phyloP scores from a whole-genome alignment of 2,113 vertebrate species.

The Isurus oxyrinchus region DNA sequence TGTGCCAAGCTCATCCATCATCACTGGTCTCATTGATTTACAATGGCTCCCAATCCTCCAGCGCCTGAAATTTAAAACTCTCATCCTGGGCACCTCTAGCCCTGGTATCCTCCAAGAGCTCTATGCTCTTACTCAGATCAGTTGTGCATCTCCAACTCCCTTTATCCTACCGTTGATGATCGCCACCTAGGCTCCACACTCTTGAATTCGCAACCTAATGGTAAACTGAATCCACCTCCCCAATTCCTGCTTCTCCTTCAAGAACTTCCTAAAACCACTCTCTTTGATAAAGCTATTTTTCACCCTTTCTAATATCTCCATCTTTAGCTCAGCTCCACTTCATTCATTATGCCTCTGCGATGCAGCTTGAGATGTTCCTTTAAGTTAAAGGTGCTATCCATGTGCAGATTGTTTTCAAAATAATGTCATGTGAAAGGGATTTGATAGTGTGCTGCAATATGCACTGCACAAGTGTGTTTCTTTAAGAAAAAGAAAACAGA shows the following conservation, averaged over 20 bases:
- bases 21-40: not conserved
- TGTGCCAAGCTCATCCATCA: not conserved
- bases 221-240: not conserved
- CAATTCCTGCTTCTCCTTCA: not conserved
- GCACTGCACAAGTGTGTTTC: not conserved
- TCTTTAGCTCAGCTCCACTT: not conserved
- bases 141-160: not conserved
- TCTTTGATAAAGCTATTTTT: not conserved
- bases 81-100: not conserved
- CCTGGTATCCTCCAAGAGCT: not conserved
- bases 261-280: not conserved
- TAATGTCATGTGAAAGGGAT: not conserved
- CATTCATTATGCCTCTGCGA: not conserved
- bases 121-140: not conserved
- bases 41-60: not conserved
- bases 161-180: not conserved
- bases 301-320: not conserved
- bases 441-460: not conserved
- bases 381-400: not conserved
- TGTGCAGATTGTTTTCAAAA: not conserved
- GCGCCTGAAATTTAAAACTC: not conserved
- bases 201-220: not conserved
- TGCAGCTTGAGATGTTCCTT: not conserved
- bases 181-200: not conserved
- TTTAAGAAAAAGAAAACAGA: too few species aligned